phyloP scores from a whole-genome alignment of 2,888 invertebrate genomes.

The Kryphioiulus occultus region DNA sequence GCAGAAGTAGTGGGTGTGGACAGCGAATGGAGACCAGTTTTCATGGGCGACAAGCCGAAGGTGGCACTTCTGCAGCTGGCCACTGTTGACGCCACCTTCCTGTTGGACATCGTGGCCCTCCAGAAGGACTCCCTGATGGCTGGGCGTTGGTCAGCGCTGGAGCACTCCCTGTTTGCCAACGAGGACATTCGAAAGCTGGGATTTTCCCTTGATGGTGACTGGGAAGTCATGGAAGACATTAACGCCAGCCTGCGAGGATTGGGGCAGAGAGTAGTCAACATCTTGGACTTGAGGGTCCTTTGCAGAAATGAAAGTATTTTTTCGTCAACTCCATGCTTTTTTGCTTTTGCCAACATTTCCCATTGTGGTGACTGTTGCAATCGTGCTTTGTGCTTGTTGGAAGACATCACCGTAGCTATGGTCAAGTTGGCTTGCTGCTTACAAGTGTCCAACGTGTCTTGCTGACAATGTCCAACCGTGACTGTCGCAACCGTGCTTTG shows the following conservation, averaged over 20 bases:
- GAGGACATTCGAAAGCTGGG: not conserved
- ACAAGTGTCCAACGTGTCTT: no score
- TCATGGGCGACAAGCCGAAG: not conserved
- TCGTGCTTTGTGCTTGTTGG: no score
- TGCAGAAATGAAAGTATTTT: not conserved
- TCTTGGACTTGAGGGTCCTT: not conserved
- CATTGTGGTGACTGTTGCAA: no score
- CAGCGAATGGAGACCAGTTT: conserved; percentile 12
- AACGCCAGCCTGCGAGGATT: not conserved
- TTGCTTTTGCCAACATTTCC: not conserved
- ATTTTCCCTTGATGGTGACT: not conserved
- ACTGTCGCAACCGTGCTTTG: no score
- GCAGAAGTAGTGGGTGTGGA: not conserved
- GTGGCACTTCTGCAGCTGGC: conserved; percentile 15
- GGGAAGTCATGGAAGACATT: not conserved
- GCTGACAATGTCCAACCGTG: no score
- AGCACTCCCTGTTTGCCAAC: not conserved
- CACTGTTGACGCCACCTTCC: not conserved
- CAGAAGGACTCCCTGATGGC: not conserved
- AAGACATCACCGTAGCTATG: no score
- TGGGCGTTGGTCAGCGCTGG: not conserved
- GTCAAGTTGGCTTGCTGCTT: no score
- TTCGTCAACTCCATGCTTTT: not conserved
- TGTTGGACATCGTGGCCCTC: not conserved
- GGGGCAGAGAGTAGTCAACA: not conserved